Base-by-base conservation (phyloP, 2,797 vertebrate genomes). In the Cuculus canorus region DNA sequence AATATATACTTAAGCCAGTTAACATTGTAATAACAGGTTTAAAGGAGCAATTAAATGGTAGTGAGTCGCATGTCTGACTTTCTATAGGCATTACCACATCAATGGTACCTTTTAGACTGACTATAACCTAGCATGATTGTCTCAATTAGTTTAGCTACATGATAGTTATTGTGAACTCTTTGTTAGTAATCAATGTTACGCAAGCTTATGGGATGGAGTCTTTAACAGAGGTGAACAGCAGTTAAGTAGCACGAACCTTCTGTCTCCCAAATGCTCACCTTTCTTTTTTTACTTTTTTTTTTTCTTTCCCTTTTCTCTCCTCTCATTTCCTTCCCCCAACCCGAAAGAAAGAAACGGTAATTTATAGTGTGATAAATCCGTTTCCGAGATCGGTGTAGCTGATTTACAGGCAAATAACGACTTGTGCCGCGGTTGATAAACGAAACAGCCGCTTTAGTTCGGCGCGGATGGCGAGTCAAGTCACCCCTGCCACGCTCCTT, bases 1-100 rank as follows among this genome's bases (percentile, higher is more conserved):
- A 89, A 90, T 95, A 96, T 88, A 95, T 96, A 95, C 95, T 91
- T 92, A 90, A 95, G 94, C 97, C 97, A 91, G 95, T 95, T 96
- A 97, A 94, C 95, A 72, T 94, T 79, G 94, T 96, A 93, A 96
- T 95, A 95, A 96, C 96, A 93, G 97, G 96, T 96, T 97, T 94
- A 97, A 96, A 95, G 93, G 83, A 93, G 95, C 95, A 90, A 97
- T 97, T 97, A 97, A 98, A 98, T 97, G 97, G 95, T 96, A 96
- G 96, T 91, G 96, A 97, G 97, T 96, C 95, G 94, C 90, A 92
- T 91, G 95, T 96, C 97, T 96, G 93, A 91, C 86, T 96, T 93
- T 96, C 95, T 93, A 93, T 93, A 94, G 96, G 91, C 96, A 96
- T 96, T 93, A 92, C 96, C 96, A 96, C 95, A 96, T 96, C 96